Evolutionary conservation across 1,140 invertebrate species (phyloP), one percentile per base, ranked within the genome.

Genomic region (Achroia grisella): DNA sequence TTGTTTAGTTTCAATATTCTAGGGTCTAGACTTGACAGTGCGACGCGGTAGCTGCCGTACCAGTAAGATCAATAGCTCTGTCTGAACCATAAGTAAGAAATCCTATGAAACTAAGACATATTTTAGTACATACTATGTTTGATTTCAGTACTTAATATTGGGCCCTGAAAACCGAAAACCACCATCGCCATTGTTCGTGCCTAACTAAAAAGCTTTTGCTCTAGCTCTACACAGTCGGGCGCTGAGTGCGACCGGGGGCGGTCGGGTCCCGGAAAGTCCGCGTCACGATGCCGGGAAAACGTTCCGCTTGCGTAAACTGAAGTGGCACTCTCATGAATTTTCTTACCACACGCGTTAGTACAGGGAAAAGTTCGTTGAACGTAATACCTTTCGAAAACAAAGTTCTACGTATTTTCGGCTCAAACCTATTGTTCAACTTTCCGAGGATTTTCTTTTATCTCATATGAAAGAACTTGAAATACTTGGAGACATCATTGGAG

Each of bases 151-250:
- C 17, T 23, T 23, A 23, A 3, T 23, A 2, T 23, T 3, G 17
- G 17, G 17, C 17, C 17, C 17, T 60, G 64, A 57, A 69, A 76
- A 66, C 61, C 61, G 53, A 53, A 70, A 61, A 43, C 52, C 60
- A 65, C 57, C 17, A 27, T 37, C 9, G 17, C 4, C 35, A 39
- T 39, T n/a, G 28, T 28, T 39, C 9, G 4, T 1, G 10, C 10
- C 14, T 4, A 10, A 39, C 4, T 23, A 4, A 35, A 11, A 14
- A 35, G 52, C 50, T 48, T 46, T 44, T 48, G 48, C 48, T 45
- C 48, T 52, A 45, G 45, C 44, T 39, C 36, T 39, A 58, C 67
- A 68, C 75, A 83, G 79, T 83, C 48, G 55, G 69, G 62, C 69
- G 75, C 59, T 51, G 64, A 66, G 47, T 69, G 79, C 73, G 60